Evolutionary conservation across 2,888 invertebrate genomes (phyloP), one percentile per base, ranked within the genome.

Genomic region (Halictus quadricinctus): DNA sequence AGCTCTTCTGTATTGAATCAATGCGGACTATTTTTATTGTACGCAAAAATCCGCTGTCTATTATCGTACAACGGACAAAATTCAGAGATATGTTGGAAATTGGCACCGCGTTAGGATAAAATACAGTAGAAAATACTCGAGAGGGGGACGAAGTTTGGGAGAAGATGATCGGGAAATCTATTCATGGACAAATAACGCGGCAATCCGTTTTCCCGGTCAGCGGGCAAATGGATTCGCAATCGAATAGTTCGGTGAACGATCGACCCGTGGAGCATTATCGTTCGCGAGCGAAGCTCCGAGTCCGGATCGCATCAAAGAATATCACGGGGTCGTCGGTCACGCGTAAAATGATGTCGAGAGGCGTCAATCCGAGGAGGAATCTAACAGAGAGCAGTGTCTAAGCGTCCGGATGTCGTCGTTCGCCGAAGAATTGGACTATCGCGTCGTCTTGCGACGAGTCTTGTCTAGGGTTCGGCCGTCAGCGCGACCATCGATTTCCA

Each of bases 401-500:
- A 80, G 70, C 66, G 83, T 69, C 48, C 21, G 82, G 48, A 70
- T 15, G 46, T 69, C 41, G 46, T 43, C 50, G 83, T 58, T 69
- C 70, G 69, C 3, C 43, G 78, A 75, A 72, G 50, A 83, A 85
- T 88, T 66, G 84, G 58, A 72, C 46, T 76, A 85, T 85, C 76
- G 54, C 54, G 87, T 73, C 81, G 18, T 13, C 12, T 60, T 12
- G 60, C 13, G 25, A 13, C 60, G 60, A 15, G 25, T 25, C 15
- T 25, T 15, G 60, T 25, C 29, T 25, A 15, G 2, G 64, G 64
- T 70, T 72, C 46, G 48, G 29, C 41, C 76, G 85, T 72, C 76
- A 75, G 66, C 66, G 50, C 29, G 72, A 80, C 83, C 78, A 89
- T 89, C 88, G 89, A 89, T 89, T 89, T 86, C 86, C 88, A 80